Evolutionary conservation across 2,888 invertebrate species (phyloP).

Genomic region (Elysia crispata): DNA sequence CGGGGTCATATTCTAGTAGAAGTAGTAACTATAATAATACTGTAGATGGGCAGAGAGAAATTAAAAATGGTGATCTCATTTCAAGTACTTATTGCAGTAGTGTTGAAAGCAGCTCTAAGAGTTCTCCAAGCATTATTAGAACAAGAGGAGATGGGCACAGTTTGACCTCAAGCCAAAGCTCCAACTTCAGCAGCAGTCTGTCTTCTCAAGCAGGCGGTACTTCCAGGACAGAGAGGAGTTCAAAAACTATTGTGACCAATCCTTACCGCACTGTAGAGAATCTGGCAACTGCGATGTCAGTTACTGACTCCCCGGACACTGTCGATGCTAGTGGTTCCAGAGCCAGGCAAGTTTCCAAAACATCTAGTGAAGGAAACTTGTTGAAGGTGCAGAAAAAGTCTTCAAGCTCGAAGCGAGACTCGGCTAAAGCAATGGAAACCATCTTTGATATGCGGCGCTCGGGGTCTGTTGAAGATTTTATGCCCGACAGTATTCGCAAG

Average conservation of each 20-base stretch:
- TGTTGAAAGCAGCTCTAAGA: no score
- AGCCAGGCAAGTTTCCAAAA: slow-evolving; percentile 36
- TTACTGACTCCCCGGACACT: slow-evolving; percentile 21
- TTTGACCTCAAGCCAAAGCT: no score
- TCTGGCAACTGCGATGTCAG: slow-evolving; percentile 33
- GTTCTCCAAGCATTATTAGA: no score
- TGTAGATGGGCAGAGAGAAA: no score
- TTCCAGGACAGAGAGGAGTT: neutral
- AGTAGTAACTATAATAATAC: no score
- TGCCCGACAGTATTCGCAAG: slow-evolving; percentile 53
- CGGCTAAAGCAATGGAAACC: slow-evolving; percentile 29
- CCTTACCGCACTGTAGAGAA: slow-evolving; percentile 46
- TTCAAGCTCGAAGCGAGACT: neutral
- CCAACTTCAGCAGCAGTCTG: no score
- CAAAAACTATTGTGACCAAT: slow-evolving; percentile 35
- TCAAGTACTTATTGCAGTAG: no score
- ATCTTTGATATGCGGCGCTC: slow-evolving; percentile 46
- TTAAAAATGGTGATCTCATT: no score
- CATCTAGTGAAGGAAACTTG: slow-evolving; percentile 41
- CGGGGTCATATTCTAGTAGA: no score
- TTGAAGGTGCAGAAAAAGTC: slow-evolving; percentile 17
- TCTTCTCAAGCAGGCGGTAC: no score
- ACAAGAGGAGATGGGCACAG: no score
- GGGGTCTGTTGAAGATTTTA: slow-evolving; percentile 53
- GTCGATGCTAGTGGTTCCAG: neutral